Evolutionary conservation across 2,888 invertebrate genomes (phyloP).

Genomic region (Meganola albula): DNA sequence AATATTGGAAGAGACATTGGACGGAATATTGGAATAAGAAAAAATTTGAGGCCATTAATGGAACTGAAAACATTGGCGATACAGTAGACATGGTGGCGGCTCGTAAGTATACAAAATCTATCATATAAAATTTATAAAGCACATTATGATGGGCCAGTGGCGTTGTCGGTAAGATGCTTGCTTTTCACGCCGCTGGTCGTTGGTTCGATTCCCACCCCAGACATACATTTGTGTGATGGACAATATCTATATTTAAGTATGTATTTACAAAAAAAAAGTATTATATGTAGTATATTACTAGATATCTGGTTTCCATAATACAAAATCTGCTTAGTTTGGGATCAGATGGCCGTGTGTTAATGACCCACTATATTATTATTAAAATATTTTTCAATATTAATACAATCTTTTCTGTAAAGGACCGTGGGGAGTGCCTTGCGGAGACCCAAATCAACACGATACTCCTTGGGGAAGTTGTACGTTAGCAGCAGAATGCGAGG

Average conservation of each 20-base stretch:
- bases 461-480: slow-evolving; percentile 64
- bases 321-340: no score
- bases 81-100: slow-evolving; percentile 60
- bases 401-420: slow-evolving; percentile 34
- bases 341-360: no score
- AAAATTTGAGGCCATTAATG: slow-evolving; percentile 45
- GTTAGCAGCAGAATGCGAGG: slow-evolving; percentile 53
- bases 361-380: no score
- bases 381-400: background rate
- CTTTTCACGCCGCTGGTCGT: no score
- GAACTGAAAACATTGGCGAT: slow-evolving; percentile 38
- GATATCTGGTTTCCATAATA: no score
- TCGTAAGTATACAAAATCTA: slow-evolving; percentile 32
- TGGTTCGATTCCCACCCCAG: no score
- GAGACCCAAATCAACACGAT: slow-evolving; percentile 63
- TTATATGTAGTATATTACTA: no score
- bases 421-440: slow-evolving; percentile 65
- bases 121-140: background rate
- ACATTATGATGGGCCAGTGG: no score
- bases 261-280: no score
- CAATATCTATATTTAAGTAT: no score
- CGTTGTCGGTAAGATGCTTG: background rate
- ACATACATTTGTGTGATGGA: no score
- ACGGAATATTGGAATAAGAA: slow-evolving; percentile 38
- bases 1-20: slow-evolving; percentile 38